Percentiles rank a stretch among this genome's conserved stretches.
Evolutionary conservation across 1,140 invertebrate genomes (phyloP).

Genomic region (Cydia pomonella): DNA sequence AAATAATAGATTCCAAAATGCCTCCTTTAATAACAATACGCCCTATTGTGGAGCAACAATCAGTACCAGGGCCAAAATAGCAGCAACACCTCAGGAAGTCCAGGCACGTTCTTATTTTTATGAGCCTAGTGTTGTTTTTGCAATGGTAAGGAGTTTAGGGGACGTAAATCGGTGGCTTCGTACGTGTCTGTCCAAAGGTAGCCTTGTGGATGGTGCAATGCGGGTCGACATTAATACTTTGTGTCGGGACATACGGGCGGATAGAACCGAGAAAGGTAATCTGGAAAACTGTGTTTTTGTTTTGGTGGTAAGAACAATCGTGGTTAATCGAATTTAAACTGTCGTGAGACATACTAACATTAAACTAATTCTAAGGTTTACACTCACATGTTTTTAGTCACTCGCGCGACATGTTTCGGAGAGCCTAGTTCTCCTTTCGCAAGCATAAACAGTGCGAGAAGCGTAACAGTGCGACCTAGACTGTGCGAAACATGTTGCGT

Average conservation of each 20-base stretch:
- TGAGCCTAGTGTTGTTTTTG: slow-evolving; percentile 3
- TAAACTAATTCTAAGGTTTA: too few relatives aligned
- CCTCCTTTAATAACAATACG: slow-evolving; percentile 28
- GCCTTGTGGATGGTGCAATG: slow-evolving; percentile 28
- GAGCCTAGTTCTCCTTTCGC: too few relatives aligned
- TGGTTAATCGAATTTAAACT: too few relatives aligned
- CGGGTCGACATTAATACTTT: slow-evolving; percentile 32
- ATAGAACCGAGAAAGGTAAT: neutral
- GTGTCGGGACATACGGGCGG: slow-evolving; percentile 12
- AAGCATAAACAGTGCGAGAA: too few relatives aligned
- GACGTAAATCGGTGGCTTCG: neutral
- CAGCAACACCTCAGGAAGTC: neutral
- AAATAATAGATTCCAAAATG: slow-evolving; percentile 31
- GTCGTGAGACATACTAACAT: too few relatives aligned
- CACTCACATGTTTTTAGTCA: too few relatives aligned
- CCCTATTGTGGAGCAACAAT: slow-evolving; percentile 30
- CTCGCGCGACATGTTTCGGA: too few relatives aligned
- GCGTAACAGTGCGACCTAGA: too few relatives aligned
- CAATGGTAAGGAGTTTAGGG: slow-evolving; percentile 5
- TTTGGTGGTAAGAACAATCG: too few relatives aligned
- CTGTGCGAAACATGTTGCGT: too few relatives aligned
- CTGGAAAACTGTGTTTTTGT: too few relatives aligned
- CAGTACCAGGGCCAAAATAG: neutral
- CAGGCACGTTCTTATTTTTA: neutral
- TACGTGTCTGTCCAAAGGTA: slow-evolving; percentile 31